phyloP scores from a whole-genome alignment of 2,113 vertebrate species.

The Hucho hucho region DNA sequence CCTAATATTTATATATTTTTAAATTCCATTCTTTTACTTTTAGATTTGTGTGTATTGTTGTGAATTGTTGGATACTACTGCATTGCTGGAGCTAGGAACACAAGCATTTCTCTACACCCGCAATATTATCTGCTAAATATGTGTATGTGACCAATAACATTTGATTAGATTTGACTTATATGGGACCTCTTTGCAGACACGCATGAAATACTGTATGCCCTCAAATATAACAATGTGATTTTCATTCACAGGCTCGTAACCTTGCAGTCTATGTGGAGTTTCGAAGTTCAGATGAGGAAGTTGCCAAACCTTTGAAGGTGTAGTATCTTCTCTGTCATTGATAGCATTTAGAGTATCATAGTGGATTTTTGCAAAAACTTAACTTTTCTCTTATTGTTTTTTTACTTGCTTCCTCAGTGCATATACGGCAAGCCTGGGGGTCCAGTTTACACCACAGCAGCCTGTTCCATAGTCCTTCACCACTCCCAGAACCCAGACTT shows the following conservation, averaged over 20 bases:
- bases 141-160: no score
- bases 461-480: slow-evolving; percentile 89
- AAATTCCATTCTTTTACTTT: no score
- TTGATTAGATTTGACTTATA: no score
- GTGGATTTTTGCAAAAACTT: no score
- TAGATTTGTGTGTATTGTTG: no score
- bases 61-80: no score
- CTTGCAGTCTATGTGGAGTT: slow-evolving; percentile 92
- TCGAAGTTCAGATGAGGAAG: slow-evolving; percentile 90
- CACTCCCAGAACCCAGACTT: slow-evolving; percentile 98
- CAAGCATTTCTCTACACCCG: no score
- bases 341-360: no score
- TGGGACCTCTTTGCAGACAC: background rate
- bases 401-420: slow-evolving; percentile 71
- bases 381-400: background rate
- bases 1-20: no score
- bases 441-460: slow-evolving; percentile 83
- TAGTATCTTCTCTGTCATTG: slow-evolving; percentile 13
- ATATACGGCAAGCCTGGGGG: slow-evolving; percentile 96
- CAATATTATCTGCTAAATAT: no score
- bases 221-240: background rate
- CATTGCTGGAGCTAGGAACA: no score
- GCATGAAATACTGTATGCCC: background rate
- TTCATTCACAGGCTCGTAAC: slow-evolving; percentile 86
- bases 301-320: slow-evolving; percentile 89